Evolutionary conservation across 92 coral and sea anemone genomes (phyloP).

Genomic region (Siderastrea siderea): DNA sequence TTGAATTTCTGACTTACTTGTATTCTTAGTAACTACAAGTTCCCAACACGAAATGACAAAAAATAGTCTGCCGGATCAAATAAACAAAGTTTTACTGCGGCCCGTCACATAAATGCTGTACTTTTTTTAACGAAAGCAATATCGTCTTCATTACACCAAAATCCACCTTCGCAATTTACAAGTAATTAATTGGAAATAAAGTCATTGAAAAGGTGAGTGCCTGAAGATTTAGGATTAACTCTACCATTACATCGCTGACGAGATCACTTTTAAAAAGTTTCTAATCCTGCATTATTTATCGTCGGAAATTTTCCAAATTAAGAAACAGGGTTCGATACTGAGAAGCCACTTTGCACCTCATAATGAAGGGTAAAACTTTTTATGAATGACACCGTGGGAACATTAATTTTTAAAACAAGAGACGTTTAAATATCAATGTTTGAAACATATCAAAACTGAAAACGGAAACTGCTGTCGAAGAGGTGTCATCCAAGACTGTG

Average conservation of each 20-base stretch:
- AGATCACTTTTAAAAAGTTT: not conserved
- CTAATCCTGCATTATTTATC: not conserved
- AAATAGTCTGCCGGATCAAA: too few relatives aligned
- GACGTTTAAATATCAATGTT: not conserved
- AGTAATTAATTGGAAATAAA: constrained; percentile 16
- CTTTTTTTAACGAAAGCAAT: too few relatives aligned
- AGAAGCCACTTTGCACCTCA: not conserved
- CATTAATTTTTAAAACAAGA: not conserved
- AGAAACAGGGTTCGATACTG: not conserved
- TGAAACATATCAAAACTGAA: too few relatives aligned
- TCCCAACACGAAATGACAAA: too few relatives aligned
- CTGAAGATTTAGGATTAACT: not conserved
- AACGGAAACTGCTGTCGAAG: too few relatives aligned
- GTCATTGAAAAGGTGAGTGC: not conserved
- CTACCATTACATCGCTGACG: not conserved
- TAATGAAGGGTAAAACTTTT: not conserved
- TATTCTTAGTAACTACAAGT: too few relatives aligned
- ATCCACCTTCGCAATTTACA: not conserved
- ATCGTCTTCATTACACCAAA: not conserved
- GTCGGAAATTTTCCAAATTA: not conserved
- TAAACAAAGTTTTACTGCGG: too few relatives aligned
- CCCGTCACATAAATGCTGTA: too few relatives aligned
- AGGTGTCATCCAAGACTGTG: too few relatives aligned
- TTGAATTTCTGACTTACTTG: too few relatives aligned
- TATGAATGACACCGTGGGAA: not conserved